Conservation (phyloP, 1,140 invertebrate species). For the Heliconius melpomene region DNA sequence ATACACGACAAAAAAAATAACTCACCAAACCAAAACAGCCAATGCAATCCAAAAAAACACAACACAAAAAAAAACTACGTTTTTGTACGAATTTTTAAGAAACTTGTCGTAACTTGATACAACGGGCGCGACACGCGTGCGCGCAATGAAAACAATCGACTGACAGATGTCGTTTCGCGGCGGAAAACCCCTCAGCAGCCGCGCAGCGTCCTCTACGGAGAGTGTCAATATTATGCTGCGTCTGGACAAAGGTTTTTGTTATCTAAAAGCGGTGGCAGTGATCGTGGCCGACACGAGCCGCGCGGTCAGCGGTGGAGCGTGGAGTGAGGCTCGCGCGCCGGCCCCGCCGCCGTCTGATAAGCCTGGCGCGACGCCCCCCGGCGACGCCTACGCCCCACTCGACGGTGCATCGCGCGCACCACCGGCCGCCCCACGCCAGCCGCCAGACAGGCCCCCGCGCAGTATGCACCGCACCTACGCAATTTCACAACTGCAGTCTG, state of each 20-base stretch:
- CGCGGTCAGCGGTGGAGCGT: conserved; percentile 71
- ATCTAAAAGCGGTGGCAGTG: conserved; percentile 73
- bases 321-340: conserved; percentile 77
- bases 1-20: conserved; percentile 32
- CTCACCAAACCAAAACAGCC: conserved; percentile 55
- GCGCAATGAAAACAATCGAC: conserved; percentile 70
- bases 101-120: conserved; percentile 74
- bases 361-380: conserved; percentile 78
- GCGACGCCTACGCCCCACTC: conserved; percentile 78
- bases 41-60: conserved; percentile 70
- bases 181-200: conserved; percentile 76
- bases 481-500: conserved; percentile 65
- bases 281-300: conserved; percentile 63
- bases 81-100: conserved; percentile 48
- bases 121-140: conserved; percentile 66
- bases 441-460: conserved; percentile 71
- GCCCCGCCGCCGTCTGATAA: conserved; percentile 78
- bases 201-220: conserved; percentile 46
- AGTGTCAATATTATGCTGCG: conserved; percentile 76
- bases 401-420: conserved; percentile 69
- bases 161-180: conserved; percentile 69
- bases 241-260: conserved; percentile 80
- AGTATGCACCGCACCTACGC: conserved; percentile 74
- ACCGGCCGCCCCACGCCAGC: conserved; percentile 63
- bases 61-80: conserved; percentile 62